These are phyloP conservation scores for Drosophila rufa DNA, from an alignment of 1,140 invertebrate species.

Conservation along the genomic window DNA sequence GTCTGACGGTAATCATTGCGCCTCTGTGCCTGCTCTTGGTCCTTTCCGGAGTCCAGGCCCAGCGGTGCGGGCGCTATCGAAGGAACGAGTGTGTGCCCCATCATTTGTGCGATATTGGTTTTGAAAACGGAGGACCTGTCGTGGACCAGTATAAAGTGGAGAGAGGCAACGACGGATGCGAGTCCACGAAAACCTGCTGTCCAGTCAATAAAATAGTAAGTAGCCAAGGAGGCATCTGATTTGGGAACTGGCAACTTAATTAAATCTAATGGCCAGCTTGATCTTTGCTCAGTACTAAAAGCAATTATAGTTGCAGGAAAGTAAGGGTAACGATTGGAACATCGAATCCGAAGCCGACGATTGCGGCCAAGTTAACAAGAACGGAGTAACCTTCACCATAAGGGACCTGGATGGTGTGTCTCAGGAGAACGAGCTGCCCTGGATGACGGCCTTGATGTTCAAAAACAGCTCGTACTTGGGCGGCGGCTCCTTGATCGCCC, in stretches of 20 bases:
- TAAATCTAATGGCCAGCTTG: background rate
- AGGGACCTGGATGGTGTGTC: background rate
- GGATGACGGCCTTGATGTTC: conserved; percentile 93
- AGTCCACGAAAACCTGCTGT: background rate
- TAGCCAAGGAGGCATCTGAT: too few relatives aligned
- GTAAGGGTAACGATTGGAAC: background rate
- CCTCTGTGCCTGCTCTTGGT: background rate
- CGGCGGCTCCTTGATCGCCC: conserved; percentile 89
- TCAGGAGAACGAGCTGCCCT: conserved; percentile 90
- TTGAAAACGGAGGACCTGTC: too few relatives aligned
- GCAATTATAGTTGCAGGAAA: background rate
- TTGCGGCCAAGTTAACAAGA: background rate
- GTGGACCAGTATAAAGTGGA: too few relatives aligned
- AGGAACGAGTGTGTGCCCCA: background rate
- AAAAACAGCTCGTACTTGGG: conserved; percentile 87
- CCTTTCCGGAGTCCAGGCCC: background rate
- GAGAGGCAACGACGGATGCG: background rate
- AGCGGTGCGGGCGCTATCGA: background rate
- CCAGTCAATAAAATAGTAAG: background rate
- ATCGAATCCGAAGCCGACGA: too few relatives aligned
- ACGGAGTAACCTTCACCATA: background rate
- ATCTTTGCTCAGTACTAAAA: too few relatives aligned
- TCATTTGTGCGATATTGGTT: background rate
- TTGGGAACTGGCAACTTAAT: background rate
- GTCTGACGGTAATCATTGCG: background rate